Evolutionary conservation across 2,888 invertebrate species (phyloP).

Genomic region (Hedya salicella): DNA sequence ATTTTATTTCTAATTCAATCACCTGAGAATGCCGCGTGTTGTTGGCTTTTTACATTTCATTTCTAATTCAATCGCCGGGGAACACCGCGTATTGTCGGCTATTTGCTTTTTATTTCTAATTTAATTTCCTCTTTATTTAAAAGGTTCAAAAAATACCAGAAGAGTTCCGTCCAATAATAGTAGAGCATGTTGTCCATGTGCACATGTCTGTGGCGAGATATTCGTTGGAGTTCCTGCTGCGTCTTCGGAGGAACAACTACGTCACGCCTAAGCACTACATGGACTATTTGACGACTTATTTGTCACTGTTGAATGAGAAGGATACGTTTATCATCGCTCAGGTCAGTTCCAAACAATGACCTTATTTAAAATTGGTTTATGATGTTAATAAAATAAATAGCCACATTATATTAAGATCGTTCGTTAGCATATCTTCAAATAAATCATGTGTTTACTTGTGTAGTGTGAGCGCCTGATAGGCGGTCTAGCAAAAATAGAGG

Average conservation of each 20-base stretch:
- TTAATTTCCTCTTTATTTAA: conserved; percentile 43
- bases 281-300: conserved; percentile 92
- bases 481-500: conserved; percentile 92
- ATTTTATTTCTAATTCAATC: too few species aligned
- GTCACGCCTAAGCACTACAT: conserved; percentile 97
- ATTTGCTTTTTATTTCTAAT: conserved; percentile 18
- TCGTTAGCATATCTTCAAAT: too few species aligned
- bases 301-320: conserved; percentile 90
- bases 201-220: conserved; percentile 91
- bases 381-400: too few species aligned
- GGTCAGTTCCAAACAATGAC: conserved; percentile 52
- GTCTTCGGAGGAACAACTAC: conserved; percentile 92
- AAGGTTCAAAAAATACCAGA: conserved; percentile 89
- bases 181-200: conserved; percentile 94
- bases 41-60: too few species aligned
- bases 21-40: too few species aligned
- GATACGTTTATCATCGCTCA: conserved; percentile 85
- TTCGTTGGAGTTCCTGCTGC: conserved; percentile 89
- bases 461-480: conserved; percentile 89
- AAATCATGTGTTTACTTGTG: conserved; percentile 35
- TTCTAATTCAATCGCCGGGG: too few species aligned
- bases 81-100: conserved; percentile 42
- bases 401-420: too few species aligned
- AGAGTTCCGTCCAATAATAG: conserved; percentile 87
- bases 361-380: too few species aligned